Evolutionary conservation across 2,797 vertebrate genomes (phyloP).

Genomic region (Acipenser oxyrinchus): DNA sequence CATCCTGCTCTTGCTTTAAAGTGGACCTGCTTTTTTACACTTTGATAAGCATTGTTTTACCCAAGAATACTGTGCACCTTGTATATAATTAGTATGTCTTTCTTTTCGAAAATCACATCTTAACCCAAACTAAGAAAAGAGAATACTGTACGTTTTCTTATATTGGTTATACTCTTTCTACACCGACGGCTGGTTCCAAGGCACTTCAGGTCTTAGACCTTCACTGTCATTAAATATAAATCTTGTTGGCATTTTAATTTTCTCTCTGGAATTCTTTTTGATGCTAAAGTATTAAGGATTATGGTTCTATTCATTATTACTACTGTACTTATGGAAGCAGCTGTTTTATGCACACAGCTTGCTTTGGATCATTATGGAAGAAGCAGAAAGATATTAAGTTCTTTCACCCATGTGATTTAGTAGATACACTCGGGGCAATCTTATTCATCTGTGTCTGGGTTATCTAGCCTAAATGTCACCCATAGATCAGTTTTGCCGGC

Average conservation of each 20-base stretch:
- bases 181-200: slow-evolving; percentile 34
- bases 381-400: slow-evolving; percentile 29
- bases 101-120: slow-evolving; percentile 10
- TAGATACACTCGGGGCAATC: slow-evolving; percentile 23
- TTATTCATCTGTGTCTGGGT: slow-evolving; percentile 26
- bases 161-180: slow-evolving; percentile 44
- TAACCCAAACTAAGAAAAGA: slow-evolving; percentile 54
- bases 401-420: slow-evolving; percentile 19
- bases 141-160: slow-evolving; percentile 39
- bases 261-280: slow-evolving; percentile 42
- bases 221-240: slow-evolving; percentile 41
- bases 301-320: slow-evolving; percentile 31
- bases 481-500: not conserved
- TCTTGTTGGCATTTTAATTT: slow-evolving; percentile 56
- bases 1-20: too few relatives aligned
- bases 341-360: slow-evolving; percentile 38
- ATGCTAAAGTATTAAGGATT: slow-evolving; percentile 28
- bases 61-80: too few relatives aligned
- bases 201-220: slow-evolving; percentile 28
- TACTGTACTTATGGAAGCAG: slow-evolving; percentile 44
- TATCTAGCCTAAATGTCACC: slow-evolving; percentile 4
- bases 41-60: too few relatives aligned
- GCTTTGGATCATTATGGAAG: slow-evolving; percentile 31
- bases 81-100: too few relatives aligned
- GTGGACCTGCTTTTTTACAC: too few relatives aligned